These are phyloP conservation scores for Trichogramma pretiosum DNA, from an alignment of 1,140 invertebrate species.

Conservation along the genomic window DNA sequence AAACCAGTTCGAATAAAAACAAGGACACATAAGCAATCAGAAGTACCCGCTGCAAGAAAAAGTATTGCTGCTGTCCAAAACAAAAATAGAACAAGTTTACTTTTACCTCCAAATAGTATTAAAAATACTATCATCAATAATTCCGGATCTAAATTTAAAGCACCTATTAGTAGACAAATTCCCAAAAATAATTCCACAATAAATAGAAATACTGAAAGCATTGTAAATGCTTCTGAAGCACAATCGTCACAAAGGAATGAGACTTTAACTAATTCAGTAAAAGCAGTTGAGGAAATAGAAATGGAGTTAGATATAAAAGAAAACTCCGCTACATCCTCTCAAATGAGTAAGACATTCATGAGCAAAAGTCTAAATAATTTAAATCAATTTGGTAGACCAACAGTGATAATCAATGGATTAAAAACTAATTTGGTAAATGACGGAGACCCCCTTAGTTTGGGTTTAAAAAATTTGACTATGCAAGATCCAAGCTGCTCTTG, in stretches of 20 bases:
- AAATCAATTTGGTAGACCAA: constrained; percentile 11
- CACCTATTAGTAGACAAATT: constrained; percentile 6
- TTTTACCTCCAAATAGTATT: constrained; percentile 27
- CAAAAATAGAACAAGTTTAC: constrained; percentile 18
- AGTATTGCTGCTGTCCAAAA: background rate
- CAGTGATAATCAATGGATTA: constrained; percentile 9
- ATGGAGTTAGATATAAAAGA: background rate
- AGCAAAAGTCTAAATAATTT: background rate
- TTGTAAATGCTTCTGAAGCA: background rate
- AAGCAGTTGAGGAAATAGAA: background rate
- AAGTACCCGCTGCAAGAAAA: background rate
- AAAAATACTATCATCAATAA: constrained; percentile 20
- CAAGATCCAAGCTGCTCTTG: background rate
- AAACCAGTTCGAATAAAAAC: background rate
- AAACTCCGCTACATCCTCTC: constrained; percentile 6
- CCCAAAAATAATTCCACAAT: background rate
- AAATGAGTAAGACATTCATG: background rate
- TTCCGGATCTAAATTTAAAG: constrained; percentile 2
- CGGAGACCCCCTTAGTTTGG: background rate
- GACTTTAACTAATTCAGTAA: background rate
- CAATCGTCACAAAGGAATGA: background rate
- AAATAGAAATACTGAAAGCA: background rate
- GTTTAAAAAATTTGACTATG: constrained; percentile 3
- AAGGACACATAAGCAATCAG: background rate
- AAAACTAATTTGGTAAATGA: background rate